Evolutionary conservation across 2,113 vertebrate species (phyloP).

Genomic region (Cochlearius cochlearius): DNA sequence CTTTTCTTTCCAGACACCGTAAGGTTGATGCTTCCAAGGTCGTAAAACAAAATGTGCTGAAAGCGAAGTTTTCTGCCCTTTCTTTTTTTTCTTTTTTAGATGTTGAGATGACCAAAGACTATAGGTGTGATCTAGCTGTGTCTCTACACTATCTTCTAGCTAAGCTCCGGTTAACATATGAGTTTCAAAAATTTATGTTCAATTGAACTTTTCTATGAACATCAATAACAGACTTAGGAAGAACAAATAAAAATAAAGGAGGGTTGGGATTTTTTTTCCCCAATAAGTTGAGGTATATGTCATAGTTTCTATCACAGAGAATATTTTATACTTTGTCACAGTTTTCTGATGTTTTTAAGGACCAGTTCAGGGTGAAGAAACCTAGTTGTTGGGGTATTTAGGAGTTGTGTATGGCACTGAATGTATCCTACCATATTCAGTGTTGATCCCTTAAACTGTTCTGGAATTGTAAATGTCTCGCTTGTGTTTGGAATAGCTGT

Average conservation of each 20-base stretch:
- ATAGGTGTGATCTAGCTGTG: neutral
- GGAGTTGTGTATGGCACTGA: neutral
- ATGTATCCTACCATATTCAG: neutral
- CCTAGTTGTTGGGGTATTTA: neutral
- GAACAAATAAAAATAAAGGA: neutral
- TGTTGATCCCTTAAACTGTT: neutral
- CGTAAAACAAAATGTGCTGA: neutral
- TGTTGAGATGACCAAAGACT: neutral
- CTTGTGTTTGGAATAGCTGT: neutral
- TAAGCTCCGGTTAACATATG: neutral
- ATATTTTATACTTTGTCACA: neutral
- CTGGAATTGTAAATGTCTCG: neutral
- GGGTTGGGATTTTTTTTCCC: neutral
- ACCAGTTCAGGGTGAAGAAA: neutral
- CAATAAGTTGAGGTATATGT: neutral
- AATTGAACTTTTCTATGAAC: neutral
- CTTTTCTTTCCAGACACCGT: neutral
- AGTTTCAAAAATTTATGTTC: neutral
- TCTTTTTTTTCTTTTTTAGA: neutral
- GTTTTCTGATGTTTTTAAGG: neutral
- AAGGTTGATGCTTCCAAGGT: neutral
- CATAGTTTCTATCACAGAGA: neutral
- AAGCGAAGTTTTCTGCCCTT: neutral
- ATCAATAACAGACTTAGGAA: neutral
- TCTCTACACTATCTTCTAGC: neutral